Percentiles rank a stretch among this genome's conserved stretches.
Conservation (phyloP, 2,113 vertebrate species). For the Dasyprocta punctata region DNA sequence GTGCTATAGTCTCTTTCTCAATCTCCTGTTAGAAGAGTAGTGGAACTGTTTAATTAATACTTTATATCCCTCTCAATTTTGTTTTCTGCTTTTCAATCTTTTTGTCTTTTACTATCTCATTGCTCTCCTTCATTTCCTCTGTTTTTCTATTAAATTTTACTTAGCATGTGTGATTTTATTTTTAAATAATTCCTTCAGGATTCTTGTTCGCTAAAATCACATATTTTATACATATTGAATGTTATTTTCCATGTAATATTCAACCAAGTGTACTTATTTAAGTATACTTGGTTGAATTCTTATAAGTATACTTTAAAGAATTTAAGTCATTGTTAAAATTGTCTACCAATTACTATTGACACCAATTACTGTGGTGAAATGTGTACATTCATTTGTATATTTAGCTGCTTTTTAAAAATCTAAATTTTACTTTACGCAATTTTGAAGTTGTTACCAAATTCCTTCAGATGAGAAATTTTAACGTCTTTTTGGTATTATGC, state of each 20-base stretch:
- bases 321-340: neutral
- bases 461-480: neutral
- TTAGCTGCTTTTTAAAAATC: neutral
- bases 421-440: neutral
- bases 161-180: neutral
- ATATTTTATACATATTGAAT: neutral
- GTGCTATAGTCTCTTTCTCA: neutral
- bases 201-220: neutral
- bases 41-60: neutral
- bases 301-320: no score
- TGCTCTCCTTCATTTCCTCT: neutral
- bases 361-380: neutral
- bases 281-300: no score
- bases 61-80: neutral
- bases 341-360: neutral
- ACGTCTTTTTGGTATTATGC: neutral
- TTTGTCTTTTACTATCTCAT: neutral
- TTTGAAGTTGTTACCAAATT: neutral
- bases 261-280: neutral
- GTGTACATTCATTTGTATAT: neutral
- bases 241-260: neutral
- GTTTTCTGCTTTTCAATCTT: neutral
- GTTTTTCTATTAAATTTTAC: neutral
- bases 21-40: neutral
- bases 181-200: neutral